Percentiles rank a stretch among this genome's conserved stretches.
Evolutionary conservation across 2,888 invertebrate species (phyloP).

Genomic region (Agrenia bidenticulata): DNA sequence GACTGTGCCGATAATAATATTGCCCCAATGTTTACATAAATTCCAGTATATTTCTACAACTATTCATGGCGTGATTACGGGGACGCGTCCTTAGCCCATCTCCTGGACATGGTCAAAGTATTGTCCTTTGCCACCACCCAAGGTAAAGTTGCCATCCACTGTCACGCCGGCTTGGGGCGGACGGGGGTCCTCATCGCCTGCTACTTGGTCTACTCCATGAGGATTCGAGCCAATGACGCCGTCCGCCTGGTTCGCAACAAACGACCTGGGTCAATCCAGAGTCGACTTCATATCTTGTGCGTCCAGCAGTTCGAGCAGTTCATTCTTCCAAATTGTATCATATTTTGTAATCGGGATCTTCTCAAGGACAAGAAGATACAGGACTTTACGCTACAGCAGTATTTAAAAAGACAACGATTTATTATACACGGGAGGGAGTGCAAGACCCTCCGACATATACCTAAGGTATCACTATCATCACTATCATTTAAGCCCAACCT

Average conservation of each 20-base stretch:
- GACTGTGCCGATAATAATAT: no score
- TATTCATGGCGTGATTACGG: conserved; percentile 86
- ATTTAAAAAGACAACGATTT: conserved; percentile 69
- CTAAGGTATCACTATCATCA: conserved; percentile 65
- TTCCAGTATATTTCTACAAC: conserved; percentile 84
- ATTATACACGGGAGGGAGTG: conserved; percentile 78
- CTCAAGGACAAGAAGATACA: conserved; percentile 57
- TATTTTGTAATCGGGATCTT: conserved; percentile 66
- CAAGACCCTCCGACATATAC: conserved; percentile 71
- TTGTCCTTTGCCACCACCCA: conserved; percentile 78
- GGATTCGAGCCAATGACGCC: conserved; percentile 75
- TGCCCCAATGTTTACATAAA: no score
- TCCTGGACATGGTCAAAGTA: conserved; percentile 90
- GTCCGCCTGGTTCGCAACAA: conserved; percentile 75
- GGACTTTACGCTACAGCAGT: conserved; percentile 71
- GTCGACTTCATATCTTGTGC: conserved; percentile 75
- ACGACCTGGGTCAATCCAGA: conserved; percentile 78
- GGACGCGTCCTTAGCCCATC: conserved; percentile 70
- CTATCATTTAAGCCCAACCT: background rate
- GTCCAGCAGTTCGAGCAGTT: conserved; percentile 80
- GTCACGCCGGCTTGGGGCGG: conserved; percentile 82
- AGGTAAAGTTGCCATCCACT: conserved; percentile 81
- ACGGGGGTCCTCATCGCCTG: conserved; percentile 86
- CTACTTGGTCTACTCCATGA: conserved; percentile 76
- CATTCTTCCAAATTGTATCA: conserved; percentile 72